phyloP scores from a whole-genome alignment of 2,113 vertebrate genomes.

The Echinops telfairi region DNA sequence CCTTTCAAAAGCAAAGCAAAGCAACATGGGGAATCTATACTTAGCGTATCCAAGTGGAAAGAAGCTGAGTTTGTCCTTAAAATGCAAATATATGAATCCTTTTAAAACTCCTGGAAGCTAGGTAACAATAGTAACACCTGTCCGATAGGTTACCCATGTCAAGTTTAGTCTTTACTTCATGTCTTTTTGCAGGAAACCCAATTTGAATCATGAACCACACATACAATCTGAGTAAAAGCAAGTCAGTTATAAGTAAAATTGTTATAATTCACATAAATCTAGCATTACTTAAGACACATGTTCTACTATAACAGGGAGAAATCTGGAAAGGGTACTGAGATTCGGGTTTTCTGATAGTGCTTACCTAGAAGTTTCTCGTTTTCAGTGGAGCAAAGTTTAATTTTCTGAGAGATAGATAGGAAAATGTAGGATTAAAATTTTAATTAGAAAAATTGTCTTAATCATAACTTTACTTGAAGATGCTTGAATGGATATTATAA shows the following conservation, averaged over 20 bases:
- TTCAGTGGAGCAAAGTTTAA: constrained; percentile 27
- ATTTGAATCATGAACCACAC: not conserved
- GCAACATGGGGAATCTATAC: not conserved
- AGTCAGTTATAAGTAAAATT: not conserved
- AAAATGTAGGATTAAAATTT: constrained; percentile 78
- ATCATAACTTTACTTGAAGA: constrained; percentile 79
- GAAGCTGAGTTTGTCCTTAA: constrained; percentile 64
- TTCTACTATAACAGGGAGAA: not conserved
- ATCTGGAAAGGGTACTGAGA: not conserved
- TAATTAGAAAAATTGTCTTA: constrained; percentile 79
- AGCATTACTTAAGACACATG: constrained; percentile 31
- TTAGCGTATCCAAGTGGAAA: constrained; percentile 56
- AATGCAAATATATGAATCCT: constrained; percentile 60
- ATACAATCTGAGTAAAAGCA: constrained; percentile 19
- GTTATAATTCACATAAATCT: not conserved
- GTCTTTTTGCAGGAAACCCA: constrained; percentile 9
- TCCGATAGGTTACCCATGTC: constrained; percentile 14
- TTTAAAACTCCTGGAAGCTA: constrained; percentile 10
- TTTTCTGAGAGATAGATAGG: constrained; percentile 58
- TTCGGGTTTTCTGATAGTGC: not conserved
- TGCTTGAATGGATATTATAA: constrained; percentile 77
- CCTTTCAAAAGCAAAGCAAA: constrained; percentile 51
- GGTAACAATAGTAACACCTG: constrained; percentile 58
- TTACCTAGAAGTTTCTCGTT: constrained; percentile 44
- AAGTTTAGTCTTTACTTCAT: constrained; percentile 33